Evolutionary conservation across 2,888 invertebrate genomes (phyloP).

Genomic region (Drosophila eohydei): DNA sequence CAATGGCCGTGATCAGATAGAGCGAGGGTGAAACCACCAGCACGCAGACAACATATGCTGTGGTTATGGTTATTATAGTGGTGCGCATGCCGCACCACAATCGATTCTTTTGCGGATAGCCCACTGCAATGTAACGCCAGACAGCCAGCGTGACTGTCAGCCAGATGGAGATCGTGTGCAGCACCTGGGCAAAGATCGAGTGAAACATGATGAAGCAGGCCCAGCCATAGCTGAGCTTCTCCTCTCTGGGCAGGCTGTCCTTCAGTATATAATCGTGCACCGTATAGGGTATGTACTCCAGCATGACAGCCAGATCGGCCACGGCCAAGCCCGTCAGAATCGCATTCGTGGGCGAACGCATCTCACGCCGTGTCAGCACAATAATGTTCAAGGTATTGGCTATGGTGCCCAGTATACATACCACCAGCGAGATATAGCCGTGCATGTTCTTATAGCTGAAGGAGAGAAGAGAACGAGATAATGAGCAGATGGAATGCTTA

Average conservation of each 20-base stretch:
- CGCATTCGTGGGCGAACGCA: slow-evolving; percentile 96
- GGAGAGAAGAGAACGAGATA: neutral
- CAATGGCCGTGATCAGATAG: slow-evolving; percentile 91
- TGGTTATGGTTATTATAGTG: slow-evolving; percentile 90
- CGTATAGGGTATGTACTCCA: slow-evolving; percentile 96
- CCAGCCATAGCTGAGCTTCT: slow-evolving; percentile 90
- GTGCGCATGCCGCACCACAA: slow-evolving; percentile 93
- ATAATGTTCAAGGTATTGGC: slow-evolving; percentile 97
- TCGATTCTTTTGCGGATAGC: slow-evolving; percentile 91
- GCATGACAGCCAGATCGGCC: slow-evolving; percentile 96
- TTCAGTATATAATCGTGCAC: slow-evolving; percentile 91
- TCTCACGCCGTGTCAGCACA: slow-evolving; percentile 94
- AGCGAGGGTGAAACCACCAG: slow-evolving; percentile 89
- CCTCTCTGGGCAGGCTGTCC: slow-evolving; percentile 85
- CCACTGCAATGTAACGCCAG: slow-evolving; percentile 95
- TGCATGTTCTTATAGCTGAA: slow-evolving; percentile 90
- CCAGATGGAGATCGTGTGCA: slow-evolving; percentile 96
- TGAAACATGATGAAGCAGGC: slow-evolving; percentile 95
- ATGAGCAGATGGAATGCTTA: neutral
- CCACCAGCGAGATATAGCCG: slow-evolving; percentile 93
- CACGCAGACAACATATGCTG: slow-evolving; percentile 93
- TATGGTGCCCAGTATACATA: slow-evolving; percentile 95
- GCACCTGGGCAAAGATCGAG: slow-evolving; percentile 94
- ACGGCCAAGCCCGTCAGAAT: slow-evolving; percentile 96
- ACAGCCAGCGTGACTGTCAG: slow-evolving; percentile 96